Evolutionary conservation across 2,797 vertebrate species (phyloP).

Genomic region (Coranthus polyacanthus): DNA sequence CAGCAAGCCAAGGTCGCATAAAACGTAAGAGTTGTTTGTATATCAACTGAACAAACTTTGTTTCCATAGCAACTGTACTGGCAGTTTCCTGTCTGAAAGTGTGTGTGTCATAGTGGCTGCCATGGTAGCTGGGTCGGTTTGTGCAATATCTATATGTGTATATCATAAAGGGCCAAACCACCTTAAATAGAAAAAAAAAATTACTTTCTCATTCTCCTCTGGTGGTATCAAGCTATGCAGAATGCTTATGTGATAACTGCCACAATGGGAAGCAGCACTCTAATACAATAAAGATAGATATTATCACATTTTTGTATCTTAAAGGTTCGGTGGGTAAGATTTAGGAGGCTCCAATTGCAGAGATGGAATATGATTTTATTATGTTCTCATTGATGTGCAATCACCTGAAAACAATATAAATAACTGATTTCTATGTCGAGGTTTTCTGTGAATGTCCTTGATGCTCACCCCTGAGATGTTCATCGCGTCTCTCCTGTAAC

Average conservation of each 20-base stretch:
- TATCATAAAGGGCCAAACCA: not conserved
- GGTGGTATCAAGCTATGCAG: not conserved
- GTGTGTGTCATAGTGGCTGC: constrained; percentile 30
- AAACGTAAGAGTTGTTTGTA: constrained; percentile 60
- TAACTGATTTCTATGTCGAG: too few species aligned
- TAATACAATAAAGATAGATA: too few species aligned
- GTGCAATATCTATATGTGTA: not conserved
- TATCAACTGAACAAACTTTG: constrained; percentile 63
- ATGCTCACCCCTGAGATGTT: too few species aligned
- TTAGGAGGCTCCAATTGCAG: too few species aligned
- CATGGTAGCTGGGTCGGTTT: constrained; percentile 10
- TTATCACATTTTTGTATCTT: too few species aligned
- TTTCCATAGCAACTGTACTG: constrained; percentile 74
- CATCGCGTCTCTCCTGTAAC: too few species aligned
- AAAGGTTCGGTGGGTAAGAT: too few species aligned
- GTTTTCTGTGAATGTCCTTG: too few species aligned
- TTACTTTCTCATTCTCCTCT: not conserved
- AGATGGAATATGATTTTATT: too few species aligned
- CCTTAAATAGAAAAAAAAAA: not conserved
- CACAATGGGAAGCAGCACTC: too few species aligned
- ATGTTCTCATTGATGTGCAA: too few species aligned
- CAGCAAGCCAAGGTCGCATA: constrained; percentile 48
- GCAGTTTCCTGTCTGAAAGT: constrained; percentile 34
- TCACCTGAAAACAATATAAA: too few species aligned
- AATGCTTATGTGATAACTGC: not conserved